A percentile compares a stretch with the other conserved stretches of the same genome.
Evolutionary conservation across 2,888 invertebrate genomes (phyloP).

Genomic region (Drosophila longiperda): DNA sequence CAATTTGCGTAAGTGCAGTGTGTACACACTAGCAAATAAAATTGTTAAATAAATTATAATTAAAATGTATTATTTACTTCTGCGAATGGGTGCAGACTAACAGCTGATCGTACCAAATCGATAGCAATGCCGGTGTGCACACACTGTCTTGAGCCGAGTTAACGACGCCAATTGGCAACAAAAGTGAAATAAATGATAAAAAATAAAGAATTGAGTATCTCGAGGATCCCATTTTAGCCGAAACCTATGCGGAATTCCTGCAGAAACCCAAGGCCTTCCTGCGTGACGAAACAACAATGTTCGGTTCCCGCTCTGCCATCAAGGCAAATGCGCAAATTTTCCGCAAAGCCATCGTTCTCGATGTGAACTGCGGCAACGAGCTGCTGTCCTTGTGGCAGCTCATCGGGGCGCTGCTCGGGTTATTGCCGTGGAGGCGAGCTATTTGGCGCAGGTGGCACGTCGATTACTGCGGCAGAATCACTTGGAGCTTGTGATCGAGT

Average conservation of each 20-base stretch:
- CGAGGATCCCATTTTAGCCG: slow-evolving; percentile 5
- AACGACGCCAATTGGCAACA: neutral
- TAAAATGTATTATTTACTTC: neutral
- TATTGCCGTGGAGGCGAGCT: slow-evolving; percentile 41
- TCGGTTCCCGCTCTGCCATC: slow-evolving; percentile 36
- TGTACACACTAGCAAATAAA: neutral
- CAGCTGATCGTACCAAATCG: neutral
- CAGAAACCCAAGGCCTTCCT: slow-evolving; percentile 26
- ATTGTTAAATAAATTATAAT: neutral
- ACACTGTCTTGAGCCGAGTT: neutral
- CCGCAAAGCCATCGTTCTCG: slow-evolving; percentile 42
- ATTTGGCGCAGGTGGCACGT: slow-evolving; percentile 37
- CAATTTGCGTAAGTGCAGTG: neutral
- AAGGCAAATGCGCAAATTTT: slow-evolving; percentile 33
- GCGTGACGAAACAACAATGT: slow-evolving; percentile 37
- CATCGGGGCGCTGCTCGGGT: slow-evolving; percentile 42
- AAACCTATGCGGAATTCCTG: slow-evolving; percentile 29
- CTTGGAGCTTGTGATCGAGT: slow-evolving; percentile 46
- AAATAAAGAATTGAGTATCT: neutral
- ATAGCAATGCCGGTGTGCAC: neutral
- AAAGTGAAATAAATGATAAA: neutral
- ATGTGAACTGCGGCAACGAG: slow-evolving; percentile 54
- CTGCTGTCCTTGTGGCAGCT: slow-evolving; percentile 50
- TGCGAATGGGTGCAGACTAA: neutral
- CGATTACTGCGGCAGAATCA: slow-evolving; percentile 37